phyloP scores from a whole-genome alignment of 2,113 vertebrate genomes.

The Bubo bubo region DNA sequence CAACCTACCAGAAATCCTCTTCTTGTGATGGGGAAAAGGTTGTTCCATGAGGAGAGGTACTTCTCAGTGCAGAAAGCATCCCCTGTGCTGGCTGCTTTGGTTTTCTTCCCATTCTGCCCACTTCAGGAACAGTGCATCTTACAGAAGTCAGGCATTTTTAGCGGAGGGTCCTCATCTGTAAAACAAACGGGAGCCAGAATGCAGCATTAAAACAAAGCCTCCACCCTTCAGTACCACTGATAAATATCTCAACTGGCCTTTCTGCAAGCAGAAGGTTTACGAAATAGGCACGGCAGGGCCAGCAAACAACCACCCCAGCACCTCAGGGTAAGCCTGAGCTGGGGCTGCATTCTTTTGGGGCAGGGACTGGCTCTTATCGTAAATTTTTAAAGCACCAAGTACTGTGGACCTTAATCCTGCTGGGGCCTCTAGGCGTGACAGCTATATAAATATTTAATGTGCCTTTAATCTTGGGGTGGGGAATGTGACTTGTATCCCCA shows the following conservation, averaged over 20 bases:
- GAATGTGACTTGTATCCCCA: not conserved
- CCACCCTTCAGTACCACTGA: not conserved
- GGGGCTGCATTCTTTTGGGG: not conserved
- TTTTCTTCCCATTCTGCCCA: not conserved
- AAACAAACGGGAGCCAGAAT: not conserved
- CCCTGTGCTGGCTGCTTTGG: not conserved
- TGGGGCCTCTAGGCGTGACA: conserved; percentile 6
- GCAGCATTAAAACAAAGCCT: not conserved
- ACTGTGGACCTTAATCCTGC: not conserved
- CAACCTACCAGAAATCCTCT: not conserved
- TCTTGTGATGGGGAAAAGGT: not conserved
- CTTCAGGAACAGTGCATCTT: not conserved
- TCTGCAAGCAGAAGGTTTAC: not conserved
- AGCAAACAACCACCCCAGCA: not conserved
- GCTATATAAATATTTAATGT: conserved; percentile 46
- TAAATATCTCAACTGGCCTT: not conserved
- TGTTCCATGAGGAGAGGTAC: not conserved
- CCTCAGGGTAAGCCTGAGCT: not conserved
- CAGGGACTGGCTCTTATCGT: not conserved
- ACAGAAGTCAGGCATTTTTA: not conserved
- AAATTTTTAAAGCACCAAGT: not conserved
- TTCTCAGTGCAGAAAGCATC: not conserved
- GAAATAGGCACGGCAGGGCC: not conserved
- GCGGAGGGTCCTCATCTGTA: not conserved
- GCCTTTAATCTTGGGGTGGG: conserved; percentile 14